These are phyloP conservation scores for Caenorhabditis inopinata DNA, from an alignment of 1,140 invertebrate genomes.

Conservation along the genomic window DNA sequence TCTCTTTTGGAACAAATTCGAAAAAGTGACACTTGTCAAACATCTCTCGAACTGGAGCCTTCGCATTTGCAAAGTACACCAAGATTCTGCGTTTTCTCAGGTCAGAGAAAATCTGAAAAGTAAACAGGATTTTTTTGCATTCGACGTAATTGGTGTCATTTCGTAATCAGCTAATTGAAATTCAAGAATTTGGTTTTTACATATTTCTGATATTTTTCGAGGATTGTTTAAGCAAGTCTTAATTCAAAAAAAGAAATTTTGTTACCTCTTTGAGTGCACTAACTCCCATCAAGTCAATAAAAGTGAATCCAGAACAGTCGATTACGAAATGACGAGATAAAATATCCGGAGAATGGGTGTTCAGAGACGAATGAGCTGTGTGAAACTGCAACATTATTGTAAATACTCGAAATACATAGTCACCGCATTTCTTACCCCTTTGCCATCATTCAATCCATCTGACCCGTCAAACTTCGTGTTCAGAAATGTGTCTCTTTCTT, in stretches of 20 bases:
- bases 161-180: too few relatives aligned
- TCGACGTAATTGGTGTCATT: too few relatives aligned
- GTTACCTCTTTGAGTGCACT: conserved; percentile 59
- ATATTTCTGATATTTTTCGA: background rate
- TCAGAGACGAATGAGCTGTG: background rate
- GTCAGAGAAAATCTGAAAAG: conserved; percentile 54
- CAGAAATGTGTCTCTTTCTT: conserved; percentile 21
- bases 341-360: background rate
- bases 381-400: too few relatives aligned
- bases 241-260: too few relatives aligned
- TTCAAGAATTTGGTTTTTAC: too few relatives aligned
- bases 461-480: background rate
- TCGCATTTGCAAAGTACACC: conserved; percentile 65
- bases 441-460: background rate
- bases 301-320: conserved; percentile 66
- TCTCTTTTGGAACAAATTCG: conserved; percentile 55
- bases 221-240: too few relatives aligned
- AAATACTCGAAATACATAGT: background rate
- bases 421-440: background rate
- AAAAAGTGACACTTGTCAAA: conserved; percentile 60
- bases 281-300: conserved; percentile 66
- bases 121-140: too few relatives aligned
- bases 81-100: conserved; percentile 48
- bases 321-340: conserved; percentile 58
- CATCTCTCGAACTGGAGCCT: conserved; percentile 62